phyloP scores from a whole-genome alignment of 2,113 vertebrate genomes.

The Sigmodon hispidus region DNA sequence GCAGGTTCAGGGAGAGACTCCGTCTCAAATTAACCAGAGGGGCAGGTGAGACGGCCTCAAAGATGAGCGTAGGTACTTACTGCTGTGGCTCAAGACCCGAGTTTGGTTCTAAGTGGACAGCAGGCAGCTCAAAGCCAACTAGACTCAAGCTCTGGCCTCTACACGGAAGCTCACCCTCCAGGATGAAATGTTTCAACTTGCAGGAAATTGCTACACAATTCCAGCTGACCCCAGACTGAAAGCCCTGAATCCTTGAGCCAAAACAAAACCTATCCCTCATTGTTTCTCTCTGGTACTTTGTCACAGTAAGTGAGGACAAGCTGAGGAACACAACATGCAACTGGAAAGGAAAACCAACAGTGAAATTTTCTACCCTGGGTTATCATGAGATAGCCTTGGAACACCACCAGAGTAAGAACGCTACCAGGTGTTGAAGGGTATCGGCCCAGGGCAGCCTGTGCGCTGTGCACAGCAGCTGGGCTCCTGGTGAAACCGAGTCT shows the following conservation, averaged over 20 bases:
- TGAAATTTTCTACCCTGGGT: background rate
- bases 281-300: background rate
- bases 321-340: background rate
- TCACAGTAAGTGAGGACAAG: background rate
- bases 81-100: background rate
- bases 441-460: no score
- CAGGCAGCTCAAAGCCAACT: background rate
- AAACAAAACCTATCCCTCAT: background rate
- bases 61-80: no score
- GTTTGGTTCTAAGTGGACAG: background rate
- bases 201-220: background rate
- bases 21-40: background rate
- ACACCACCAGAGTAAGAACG: no score
- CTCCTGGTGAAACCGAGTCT: background rate
- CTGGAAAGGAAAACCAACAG: background rate
- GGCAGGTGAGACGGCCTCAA: background rate
- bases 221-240: background rate
- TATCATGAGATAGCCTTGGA: background rate
- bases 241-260: background rate
- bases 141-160: background rate
- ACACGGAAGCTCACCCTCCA: background rate
- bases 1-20: background rate
- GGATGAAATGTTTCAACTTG: background rate
- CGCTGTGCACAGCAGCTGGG: background rate
- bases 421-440: no score